Evolutionary conservation across 2,888 invertebrate genomes (phyloP), one percentile per base, ranked within the genome.

Genomic region (Limenitis camilla): DNA sequence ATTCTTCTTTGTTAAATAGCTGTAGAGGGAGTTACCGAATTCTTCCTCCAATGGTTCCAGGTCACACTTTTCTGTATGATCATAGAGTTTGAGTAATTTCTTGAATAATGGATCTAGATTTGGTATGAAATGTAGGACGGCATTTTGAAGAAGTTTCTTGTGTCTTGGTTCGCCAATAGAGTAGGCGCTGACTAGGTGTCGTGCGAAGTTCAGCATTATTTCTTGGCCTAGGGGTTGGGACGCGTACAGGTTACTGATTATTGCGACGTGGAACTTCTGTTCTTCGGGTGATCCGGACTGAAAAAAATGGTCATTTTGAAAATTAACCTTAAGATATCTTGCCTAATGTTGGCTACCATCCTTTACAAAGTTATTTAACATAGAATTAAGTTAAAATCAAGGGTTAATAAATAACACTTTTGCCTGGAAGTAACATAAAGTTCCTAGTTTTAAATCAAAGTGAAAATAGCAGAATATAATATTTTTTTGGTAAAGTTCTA

Each of bases 181-280:
- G 70, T 93, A 91, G 0, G 94, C 96, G 48, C 89, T 91, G 28
- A 93, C 77, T 19, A 97, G 78, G 80, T 97, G 97, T 0, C 95
- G 90, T 0, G 94, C 94, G 62, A 98, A 88, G 76, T 96, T 92
- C 0, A 96, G 69, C 0, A 93, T 80, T 54, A 98, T 87, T 78
- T 98, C 97, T 49, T 96, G 91, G 0, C 96, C 96, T 10, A 94
- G 82, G 0, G 95, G 94, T 69, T 97, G 93, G 0, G 93, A 91
- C 0, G 91, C 93, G 71, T 92, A 95, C 46, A 96, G 76, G 48
- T 96, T 95, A 56, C 97, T 96, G 30, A 96, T 81, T n/a, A 97
- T 75, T 0, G 93, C 92, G 10, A 97, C 89, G 68, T 95, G 94
- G 68, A 94, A 92, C 80, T 96, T 96, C 1, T 88, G 89, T 72